These are phyloP conservation scores for Rostratula benghalensis DNA, from an alignment of 2,113 vertebrate species.

Conservation along the genomic window DNA sequence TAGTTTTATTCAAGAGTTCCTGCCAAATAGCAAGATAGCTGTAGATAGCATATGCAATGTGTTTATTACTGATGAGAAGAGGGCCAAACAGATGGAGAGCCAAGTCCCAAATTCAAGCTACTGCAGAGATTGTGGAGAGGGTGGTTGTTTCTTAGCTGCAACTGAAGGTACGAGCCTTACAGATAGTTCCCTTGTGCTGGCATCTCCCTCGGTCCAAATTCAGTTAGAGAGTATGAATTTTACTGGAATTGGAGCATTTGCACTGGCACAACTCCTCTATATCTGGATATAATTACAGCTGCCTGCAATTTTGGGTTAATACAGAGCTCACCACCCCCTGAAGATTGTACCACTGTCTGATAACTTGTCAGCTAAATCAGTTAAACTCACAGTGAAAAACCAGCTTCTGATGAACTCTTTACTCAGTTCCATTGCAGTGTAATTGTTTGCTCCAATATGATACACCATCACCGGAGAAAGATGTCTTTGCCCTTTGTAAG, in stretches of 20 bases:
- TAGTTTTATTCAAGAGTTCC: neutral
- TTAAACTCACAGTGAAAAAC: neutral
- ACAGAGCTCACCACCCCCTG: neutral
- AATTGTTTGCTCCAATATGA: neutral
- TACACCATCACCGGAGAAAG: neutral
- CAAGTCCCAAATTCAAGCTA: neutral
- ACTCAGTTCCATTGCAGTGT: neutral
- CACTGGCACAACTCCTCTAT: neutral
- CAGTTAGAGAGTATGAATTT: neutral
- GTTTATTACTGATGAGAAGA: neutral
- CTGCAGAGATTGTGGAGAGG: neutral
- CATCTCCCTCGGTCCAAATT: neutral
- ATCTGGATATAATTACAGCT: neutral
- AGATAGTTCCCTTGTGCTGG: neutral
- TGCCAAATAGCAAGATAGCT: neutral
- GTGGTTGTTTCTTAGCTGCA: neutral
- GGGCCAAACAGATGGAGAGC: neutral
- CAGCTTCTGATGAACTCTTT: neutral
- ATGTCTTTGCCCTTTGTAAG: neutral
- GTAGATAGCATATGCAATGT: neutral
- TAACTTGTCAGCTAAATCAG: neutral
- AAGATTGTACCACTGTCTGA: neutral
- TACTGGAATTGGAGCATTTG: neutral
- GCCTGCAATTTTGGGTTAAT: neutral
- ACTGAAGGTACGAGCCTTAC: neutral